Percentiles rank a stretch among this genome's conserved stretches.
Conservation (phyloP, 1,140 invertebrate species). For the Sminthurides bifidus region DNA sequence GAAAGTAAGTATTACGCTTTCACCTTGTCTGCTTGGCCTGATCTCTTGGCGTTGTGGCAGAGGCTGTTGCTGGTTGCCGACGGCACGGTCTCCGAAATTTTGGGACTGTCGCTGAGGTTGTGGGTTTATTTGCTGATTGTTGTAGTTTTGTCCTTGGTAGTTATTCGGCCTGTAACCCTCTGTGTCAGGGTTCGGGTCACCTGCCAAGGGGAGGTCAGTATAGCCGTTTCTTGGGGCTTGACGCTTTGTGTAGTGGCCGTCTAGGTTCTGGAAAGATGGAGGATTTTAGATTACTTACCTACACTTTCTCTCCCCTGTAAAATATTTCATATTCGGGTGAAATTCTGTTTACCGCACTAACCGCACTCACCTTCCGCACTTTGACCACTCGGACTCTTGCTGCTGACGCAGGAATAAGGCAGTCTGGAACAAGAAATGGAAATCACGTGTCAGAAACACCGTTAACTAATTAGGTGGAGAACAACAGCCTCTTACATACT, state of each 20-base stretch:
- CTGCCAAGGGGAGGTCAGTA: constrained; percentile 23
- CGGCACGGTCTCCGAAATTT: neutral
- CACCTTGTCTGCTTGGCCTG: neutral
- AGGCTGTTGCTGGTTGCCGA: neutral
- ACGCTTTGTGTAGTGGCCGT: constrained; percentile 12
- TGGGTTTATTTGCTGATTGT: neutral
- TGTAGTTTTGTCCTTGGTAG: neutral
- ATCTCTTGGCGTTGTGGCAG: neutral
- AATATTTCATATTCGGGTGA: neutral
- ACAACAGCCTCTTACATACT: no score
- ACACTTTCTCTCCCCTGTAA: neutral
- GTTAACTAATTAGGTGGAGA: no score
- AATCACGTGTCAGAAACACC: neutral
- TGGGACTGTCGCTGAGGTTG: no score
- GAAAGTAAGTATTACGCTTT: no score
- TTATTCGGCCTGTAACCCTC: neutral
- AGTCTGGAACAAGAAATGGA: constrained; percentile 11
- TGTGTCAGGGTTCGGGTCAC: constrained; percentile 12
- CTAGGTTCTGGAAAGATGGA: neutral
- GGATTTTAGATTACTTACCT: neutral
- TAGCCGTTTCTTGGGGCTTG: constrained; percentile 22
- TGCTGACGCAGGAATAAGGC: constrained; percentile 11
- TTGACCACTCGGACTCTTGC: constrained; percentile 17
- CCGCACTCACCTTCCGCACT: constrained; percentile 12
- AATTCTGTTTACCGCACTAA: neutral